These are phyloP conservation scores for Aleadryas rufinucha DNA, from an alignment of 2,113 vertebrate species.

Conservation along the genomic window DNA sequence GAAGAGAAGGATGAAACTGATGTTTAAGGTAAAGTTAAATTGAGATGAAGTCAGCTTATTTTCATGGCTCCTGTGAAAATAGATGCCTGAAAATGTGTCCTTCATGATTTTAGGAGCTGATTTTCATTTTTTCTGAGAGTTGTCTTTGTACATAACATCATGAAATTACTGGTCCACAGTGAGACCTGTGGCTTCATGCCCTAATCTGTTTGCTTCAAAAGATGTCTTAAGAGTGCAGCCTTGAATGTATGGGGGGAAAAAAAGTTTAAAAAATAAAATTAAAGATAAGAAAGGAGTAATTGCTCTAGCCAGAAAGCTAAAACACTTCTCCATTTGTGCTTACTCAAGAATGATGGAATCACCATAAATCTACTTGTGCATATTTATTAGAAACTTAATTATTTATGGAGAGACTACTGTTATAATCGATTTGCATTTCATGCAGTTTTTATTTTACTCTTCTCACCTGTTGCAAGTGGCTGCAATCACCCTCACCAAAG, in stretches of 20 bases:
- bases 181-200: neutral
- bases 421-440: neutral
- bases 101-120: neutral
- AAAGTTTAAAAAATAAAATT: neutral
- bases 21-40: neutral
- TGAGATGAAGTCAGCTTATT: neutral
- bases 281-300: neutral
- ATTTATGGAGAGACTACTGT: neutral
- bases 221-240: neutral
- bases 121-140: neutral
- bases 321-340: neutral
- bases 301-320: neutral
- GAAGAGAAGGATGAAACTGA: neutral
- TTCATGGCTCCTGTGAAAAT: neutral
- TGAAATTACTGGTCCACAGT: neutral
- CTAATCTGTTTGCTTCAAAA: neutral
- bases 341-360: neutral
- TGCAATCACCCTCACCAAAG: neutral
- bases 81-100: neutral
- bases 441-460: neutral
- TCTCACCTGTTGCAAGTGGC: neutral
- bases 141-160: neutral
- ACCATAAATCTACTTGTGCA: neutral
- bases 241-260: rapidly evolving
- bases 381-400: neutral